A percentile compares a stretch with the other conserved stretches of the same genome.
phyloP scores from a whole-genome alignment of 1,140 invertebrate species.

The Pteromalus puparum region DNA sequence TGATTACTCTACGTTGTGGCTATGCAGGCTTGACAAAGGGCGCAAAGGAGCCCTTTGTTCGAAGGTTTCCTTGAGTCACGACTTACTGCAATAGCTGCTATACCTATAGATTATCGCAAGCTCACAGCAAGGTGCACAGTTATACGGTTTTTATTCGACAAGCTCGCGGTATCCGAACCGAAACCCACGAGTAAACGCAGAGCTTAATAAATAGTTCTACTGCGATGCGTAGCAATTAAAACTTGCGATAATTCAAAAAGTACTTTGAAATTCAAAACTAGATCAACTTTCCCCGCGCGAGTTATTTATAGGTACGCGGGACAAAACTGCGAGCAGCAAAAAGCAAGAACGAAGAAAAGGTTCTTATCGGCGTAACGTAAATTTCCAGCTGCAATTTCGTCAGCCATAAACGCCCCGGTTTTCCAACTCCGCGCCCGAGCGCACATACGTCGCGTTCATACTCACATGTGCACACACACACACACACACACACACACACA shows the following conservation, averaged over 20 bases:
- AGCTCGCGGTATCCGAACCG: too few relatives aligned
- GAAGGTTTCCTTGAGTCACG: neutral
- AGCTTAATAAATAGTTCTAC: too few relatives aligned
- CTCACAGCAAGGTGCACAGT: too few relatives aligned
- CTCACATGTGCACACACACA: neutral
- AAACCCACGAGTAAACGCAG: too few relatives aligned
- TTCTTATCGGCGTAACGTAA: slow-evolving; percentile 32
- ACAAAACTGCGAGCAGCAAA: neutral
- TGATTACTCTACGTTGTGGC: neutral
- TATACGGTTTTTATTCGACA: too few relatives aligned
- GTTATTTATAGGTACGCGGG: slow-evolving; percentile 2
- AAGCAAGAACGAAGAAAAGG: slow-evolving; percentile 40
- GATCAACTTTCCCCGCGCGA: neutral
- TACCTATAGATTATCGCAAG: neutral
- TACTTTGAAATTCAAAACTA: slow-evolving; percentile 22
- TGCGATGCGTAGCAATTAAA: too few relatives aligned
- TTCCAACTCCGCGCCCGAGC: neutral
- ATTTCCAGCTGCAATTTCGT: slow-evolving; percentile 32
- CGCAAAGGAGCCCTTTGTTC: neutral
- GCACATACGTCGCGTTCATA: neutral
- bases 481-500: too few relatives aligned
- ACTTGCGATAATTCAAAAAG: neutral
- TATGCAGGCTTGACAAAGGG: neutral
- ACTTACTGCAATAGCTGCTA: neutral
- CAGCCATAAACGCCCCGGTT: slow-evolving; percentile 18